Conservation (phyloP, 2,888 invertebrate genomes). For the Sericinus montela region DNA sequence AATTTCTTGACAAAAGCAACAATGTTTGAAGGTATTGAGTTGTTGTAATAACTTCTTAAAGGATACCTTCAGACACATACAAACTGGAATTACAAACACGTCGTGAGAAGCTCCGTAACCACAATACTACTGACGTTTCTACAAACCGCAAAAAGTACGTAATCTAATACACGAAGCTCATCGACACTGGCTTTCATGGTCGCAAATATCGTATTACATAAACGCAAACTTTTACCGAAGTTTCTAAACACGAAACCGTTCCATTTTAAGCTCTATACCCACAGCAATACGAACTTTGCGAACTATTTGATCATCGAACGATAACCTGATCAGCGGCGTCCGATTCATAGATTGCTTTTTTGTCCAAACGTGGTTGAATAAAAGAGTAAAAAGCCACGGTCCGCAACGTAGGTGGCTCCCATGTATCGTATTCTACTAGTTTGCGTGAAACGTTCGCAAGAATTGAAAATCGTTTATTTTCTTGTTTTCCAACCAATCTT, state of each 20-base stretch:
- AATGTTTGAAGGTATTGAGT: too few species aligned
- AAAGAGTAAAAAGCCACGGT: constrained; percentile 41
- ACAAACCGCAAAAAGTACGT: constrained; percentile 71
- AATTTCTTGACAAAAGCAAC: too few species aligned
- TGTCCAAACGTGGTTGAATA: constrained; percentile 59
- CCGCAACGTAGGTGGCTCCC: constrained; percentile 57
- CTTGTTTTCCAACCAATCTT: constrained; percentile 33
- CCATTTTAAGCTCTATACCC: constrained; percentile 32
- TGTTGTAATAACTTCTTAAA: too few species aligned
- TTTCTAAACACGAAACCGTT: constrained; percentile 26
- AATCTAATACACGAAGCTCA: constrained; percentile 77
- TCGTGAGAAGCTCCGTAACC: constrained; percentile 71
- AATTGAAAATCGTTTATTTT: constrained; percentile 41
- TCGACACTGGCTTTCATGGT: constrained; percentile 73
- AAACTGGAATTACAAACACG: constrained; percentile 38
- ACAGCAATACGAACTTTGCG: constrained; percentile 19
- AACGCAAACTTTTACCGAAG: constrained; percentile 24
- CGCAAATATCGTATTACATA: constrained; percentile 71
- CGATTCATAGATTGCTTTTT: constrained; percentile 74
- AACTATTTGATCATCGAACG: constrained; percentile 20
- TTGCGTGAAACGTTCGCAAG: constrained; percentile 45
- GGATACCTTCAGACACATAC: constrained; percentile 42
- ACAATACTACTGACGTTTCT: constrained; percentile 70
- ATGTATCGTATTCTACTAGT: constrained; percentile 47
- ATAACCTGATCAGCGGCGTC: constrained; percentile 43